phyloP scores from a whole-genome alignment of 2,888 invertebrate genomes.

The Cepaea hortensis region DNA sequence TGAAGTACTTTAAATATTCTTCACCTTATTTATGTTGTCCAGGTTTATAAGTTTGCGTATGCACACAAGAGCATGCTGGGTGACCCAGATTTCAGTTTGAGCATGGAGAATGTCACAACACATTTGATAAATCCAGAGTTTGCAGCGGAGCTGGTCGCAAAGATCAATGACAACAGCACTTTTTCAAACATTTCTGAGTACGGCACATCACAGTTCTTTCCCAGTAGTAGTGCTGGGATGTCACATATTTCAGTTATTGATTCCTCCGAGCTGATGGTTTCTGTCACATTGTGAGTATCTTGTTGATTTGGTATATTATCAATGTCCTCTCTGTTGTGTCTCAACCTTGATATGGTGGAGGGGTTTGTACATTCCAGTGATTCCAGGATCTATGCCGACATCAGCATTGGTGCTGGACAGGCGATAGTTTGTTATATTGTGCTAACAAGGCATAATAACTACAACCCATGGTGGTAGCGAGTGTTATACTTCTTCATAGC shows the following conservation, averaged over 20 bases:
- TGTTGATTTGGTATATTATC: neutral
- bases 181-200: constrained; percentile 49
- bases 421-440: no score
- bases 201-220: constrained; percentile 48
- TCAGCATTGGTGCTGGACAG: no score
- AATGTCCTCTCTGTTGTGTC: no score
- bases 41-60: constrained; percentile 71
- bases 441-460: no score
- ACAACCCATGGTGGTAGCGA: no score
- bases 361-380: no score
- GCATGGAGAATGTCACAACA: constrained; percentile 58
- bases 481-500: no score
- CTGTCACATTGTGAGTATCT: constrained; percentile 70
- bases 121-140: constrained; percentile 64
- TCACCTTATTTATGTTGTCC: constrained; percentile 9
- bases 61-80: constrained; percentile 64
- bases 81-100: constrained; percentile 60
- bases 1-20: no score
- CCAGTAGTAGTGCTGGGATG: constrained; percentile 62
- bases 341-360: no score
- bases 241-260: constrained; percentile 73
- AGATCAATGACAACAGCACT: constrained; percentile 55
- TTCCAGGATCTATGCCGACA: no score
- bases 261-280: constrained; percentile 72
- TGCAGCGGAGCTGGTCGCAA: constrained; percentile 58